Evolutionary conservation across 2,113 vertebrate genomes (phyloP).

Genomic region (Aplodontia rufa): DNA sequence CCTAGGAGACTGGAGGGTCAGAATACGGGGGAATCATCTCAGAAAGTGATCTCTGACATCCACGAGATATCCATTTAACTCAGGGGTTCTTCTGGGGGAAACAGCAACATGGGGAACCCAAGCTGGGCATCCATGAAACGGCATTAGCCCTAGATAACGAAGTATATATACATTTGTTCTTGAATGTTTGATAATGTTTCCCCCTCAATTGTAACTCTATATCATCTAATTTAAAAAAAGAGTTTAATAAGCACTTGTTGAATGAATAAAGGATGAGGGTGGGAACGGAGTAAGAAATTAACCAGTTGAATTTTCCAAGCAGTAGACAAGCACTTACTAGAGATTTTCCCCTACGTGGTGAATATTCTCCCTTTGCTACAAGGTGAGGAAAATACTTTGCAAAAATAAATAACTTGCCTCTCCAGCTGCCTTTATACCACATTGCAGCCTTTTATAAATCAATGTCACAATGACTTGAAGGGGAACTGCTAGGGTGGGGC

Average conservation of each 20-base stretch:
- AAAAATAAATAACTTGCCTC: neutral
- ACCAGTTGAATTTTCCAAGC: neutral
- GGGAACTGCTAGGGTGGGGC: neutral
- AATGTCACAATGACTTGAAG: constrained; percentile 60
- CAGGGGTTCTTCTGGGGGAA: too few species aligned
- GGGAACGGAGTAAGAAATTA: neutral
- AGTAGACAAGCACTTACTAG: neutral
- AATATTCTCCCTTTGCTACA: neutral
- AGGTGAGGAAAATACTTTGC: neutral
- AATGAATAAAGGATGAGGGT: neutral
- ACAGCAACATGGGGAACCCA: too few species aligned
- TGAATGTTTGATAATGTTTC: too few species aligned
- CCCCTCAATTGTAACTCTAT: too few species aligned
- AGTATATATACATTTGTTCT: too few species aligned
- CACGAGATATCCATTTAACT: too few species aligned
- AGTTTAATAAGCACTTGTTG: neutral
- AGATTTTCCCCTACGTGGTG: neutral
- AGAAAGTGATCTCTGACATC: too few species aligned
- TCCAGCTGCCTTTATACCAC: neutral
- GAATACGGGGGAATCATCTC: too few species aligned
- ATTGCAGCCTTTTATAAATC: neutral
- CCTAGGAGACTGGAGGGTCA: too few species aligned
- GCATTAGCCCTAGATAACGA: too few species aligned
- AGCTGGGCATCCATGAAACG: too few species aligned
- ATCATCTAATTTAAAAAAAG: too few species aligned